Evolutionary conservation across 2,113 vertebrate species (phyloP), one percentile per base, ranked within the genome.

Genomic region (Eptesicus fuscus): DNA sequence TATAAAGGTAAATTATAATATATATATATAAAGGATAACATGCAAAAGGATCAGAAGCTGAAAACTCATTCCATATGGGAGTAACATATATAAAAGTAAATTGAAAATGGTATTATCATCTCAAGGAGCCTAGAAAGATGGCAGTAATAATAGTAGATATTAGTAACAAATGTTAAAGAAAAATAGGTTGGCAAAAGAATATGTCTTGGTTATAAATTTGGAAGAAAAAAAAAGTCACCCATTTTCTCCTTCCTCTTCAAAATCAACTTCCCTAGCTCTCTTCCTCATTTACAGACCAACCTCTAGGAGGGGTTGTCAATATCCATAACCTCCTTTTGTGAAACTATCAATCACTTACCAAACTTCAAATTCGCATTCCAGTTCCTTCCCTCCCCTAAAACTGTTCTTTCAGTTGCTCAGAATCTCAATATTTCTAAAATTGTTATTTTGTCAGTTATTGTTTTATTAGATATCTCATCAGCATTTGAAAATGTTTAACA

Each of bases 111-210:
- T 47, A 73, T 4, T 13, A 17, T 25, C 35, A 63, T 70, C 35
- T 37, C 18, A 82, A 32, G 10, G 14, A 59, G 10, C 18, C 32
- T 44, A 30, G 25, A 30, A 59, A 67, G 20, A 42, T 70, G 28
- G 18, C 7, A 90, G 30, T 40, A 49, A 51, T 53, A 73, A 22
- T n/a, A 90, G 40, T 25, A 35, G 3, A 35, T 11, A 12, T 40
- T 35, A 44, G 25, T 47, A 69, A 79, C 44, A 40, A 16, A 35
- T 67, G 67, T 71, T 65, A 35, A 93, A 85, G 35, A 92, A 85
- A 90, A 78, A 10, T 59, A 71, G 2, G 0, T 37, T 88, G 20
- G 1, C 4, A 71, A 8, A 76, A 13, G 42, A 7, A 47, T 83
- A 35, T 82, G 9, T 71, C 44, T 69, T 23, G 22, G 25, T 18